A percentile compares a stretch with the other conserved stretches of the same genome.
phyloP scores from a whole-genome alignment of 2,888 invertebrate genomes.

The Tortrix viridana region DNA sequence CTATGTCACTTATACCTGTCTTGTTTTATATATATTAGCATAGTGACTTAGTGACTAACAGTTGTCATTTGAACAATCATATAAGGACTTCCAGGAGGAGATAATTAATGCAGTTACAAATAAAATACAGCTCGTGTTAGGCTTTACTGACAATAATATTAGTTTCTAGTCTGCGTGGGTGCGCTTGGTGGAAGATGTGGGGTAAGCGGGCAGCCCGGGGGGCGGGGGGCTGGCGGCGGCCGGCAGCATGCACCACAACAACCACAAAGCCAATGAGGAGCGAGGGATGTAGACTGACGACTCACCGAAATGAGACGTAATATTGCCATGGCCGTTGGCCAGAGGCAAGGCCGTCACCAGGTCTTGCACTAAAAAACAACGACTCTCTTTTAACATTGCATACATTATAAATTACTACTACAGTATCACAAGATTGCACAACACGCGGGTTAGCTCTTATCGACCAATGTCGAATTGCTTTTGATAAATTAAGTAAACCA shows the following conservation, averaged over 20 bases:
- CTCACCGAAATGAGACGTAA: conserved; percentile 84
- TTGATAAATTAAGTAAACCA: conserved; percentile 46
- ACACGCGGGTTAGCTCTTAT: conserved; percentile 39
- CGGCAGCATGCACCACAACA: conserved; percentile 76
- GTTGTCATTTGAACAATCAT: conserved; percentile 14
- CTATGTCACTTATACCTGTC: conserved; percentile 14
- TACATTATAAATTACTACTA: conserved; percentile 56
- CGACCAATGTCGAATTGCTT: conserved; percentile 48
- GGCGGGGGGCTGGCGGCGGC: conserved; percentile 53
- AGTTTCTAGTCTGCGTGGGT: conserved; percentile 8
- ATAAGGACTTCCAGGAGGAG: conserved; percentile 31
- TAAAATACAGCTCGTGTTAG: conserved; percentile 13
- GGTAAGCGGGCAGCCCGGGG: conserved; percentile 61
- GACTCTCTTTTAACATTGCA: conserved; percentile 81
- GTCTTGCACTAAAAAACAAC: conserved; percentile 85
- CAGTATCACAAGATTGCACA: conserved; percentile 45
- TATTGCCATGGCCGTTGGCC: conserved; percentile 84
- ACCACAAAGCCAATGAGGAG: conserved; percentile 80
- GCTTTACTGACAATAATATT: conserved; percentile 17
- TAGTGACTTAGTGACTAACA: conserved; percentile 20
- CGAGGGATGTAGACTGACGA: conserved; percentile 76
- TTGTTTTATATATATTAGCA: conserved; percentile 25
- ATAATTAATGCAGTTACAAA: conserved; percentile 21
- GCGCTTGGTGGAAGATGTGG: conserved; percentile 44
- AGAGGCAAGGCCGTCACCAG: conserved; percentile 84